These are phyloP conservation scores for Oreochromis spilurus DNA, from an alignment of 2,113 vertebrate species.

Conservation along the genomic window DNA sequence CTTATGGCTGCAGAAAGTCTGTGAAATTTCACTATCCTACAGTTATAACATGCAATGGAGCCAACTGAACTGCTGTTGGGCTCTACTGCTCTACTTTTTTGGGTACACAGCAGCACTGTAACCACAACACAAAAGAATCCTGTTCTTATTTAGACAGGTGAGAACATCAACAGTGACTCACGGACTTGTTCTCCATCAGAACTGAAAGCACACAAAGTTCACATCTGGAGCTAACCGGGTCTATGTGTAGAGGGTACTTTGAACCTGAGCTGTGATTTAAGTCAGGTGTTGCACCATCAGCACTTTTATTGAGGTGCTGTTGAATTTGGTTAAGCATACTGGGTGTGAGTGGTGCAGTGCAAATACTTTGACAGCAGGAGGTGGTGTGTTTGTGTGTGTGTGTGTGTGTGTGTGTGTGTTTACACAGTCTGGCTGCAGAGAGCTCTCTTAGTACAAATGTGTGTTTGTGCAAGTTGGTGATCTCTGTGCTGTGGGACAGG, in stretches of 20 bases:
- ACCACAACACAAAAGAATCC: neutral
- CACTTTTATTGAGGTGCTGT: neutral
- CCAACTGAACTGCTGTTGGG: rapidly evolving
- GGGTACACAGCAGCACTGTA: neutral
- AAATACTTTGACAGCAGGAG: neutral
- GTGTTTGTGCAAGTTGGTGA: neutral
- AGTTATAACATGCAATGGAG: neutral
- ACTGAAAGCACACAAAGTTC: neutral
- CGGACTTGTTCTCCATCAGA: neutral
- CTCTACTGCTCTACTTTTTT: neutral
- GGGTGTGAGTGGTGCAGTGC: neutral
- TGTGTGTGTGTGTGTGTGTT: neutral
- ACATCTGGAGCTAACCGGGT: neutral
- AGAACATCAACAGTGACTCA: neutral
- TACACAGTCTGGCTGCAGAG: neutral
- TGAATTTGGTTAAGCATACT: neutral
- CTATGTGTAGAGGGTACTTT: rapidly evolving
- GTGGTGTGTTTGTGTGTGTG: neutral
- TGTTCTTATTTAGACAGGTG: neutral
- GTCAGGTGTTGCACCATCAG: neutral
- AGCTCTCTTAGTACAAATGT: neutral
- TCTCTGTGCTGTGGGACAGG: neutral
- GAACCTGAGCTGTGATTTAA: neutral
- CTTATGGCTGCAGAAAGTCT: neutral
- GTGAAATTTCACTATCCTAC: neutral